Conservation (phyloP, 2,797 vertebrate genomes). For the Darevskia nairensis region DNA sequence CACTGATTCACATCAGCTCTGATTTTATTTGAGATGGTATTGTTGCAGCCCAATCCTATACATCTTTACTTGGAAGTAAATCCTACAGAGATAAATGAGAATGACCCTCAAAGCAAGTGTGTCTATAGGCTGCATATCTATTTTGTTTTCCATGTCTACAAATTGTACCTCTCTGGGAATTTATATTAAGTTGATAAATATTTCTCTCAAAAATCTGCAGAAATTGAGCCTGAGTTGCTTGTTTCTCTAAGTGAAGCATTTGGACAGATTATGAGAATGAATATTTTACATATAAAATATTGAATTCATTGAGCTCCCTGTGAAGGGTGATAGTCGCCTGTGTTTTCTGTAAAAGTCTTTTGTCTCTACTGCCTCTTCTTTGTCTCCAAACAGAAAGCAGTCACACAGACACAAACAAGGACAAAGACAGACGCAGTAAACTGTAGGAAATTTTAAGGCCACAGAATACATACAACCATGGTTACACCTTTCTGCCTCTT, state of each 20-base stretch:
- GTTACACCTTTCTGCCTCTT: slow-evolving; percentile 23
- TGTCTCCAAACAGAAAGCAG: neutral
- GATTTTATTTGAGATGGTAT: neutral
- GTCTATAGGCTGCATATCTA: neutral
- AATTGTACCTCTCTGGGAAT: neutral
- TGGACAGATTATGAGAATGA: slow-evolving; percentile 5
- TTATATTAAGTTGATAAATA: neutral
- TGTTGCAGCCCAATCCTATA: neutral
- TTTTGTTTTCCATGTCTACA: neutral
- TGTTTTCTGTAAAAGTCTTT: neutral
- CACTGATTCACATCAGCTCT: neutral
- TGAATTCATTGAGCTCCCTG: slow-evolving; percentile 9
- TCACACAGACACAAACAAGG: slow-evolving; percentile 29
- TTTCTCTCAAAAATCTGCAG: neutral
- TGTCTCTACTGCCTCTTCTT: neutral
- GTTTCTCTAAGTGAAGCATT: neutral
- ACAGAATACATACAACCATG: neutral
- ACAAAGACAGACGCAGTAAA: neutral
- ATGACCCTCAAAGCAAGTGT: neutral
- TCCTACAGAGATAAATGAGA: neutral
- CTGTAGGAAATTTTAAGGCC: slow-evolving; percentile 11
- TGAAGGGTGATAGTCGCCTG: neutral
- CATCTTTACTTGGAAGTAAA: neutral
- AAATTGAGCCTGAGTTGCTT: neutral
- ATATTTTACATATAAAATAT: neutral